These are phyloP conservation scores for Phycodurus eques DNA, from an alignment of 2,113 vertebrate genomes.

Conservation along the genomic window DNA sequence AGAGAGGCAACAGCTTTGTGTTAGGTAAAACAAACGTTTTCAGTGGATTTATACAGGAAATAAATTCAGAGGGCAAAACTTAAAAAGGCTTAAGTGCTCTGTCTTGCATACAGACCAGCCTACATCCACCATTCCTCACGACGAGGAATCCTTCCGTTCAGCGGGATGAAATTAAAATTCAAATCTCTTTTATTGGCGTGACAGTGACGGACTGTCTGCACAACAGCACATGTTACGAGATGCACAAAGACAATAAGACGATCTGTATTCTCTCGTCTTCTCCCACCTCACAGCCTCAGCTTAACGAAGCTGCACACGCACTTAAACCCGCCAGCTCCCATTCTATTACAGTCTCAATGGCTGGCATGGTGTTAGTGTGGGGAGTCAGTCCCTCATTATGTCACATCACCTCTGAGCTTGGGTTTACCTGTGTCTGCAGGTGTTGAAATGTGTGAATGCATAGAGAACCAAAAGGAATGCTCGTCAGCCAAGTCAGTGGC, in stretches of 20 bases:
- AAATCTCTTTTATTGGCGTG: slow-evolving; percentile 62
- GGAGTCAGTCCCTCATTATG: slow-evolving; percentile 27
- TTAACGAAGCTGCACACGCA: slow-evolving; percentile 14
- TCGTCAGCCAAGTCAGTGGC: background rate
- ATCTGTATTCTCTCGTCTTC: slow-evolving; percentile 37
- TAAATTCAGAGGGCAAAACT: slow-evolving; percentile 15
- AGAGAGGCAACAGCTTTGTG: background rate
- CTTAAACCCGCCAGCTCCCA: slow-evolving; percentile 12
- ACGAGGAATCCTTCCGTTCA: slow-evolving; percentile 26
- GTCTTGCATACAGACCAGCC: slow-evolving; percentile 29
- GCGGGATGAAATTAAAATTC: slow-evolving; percentile 52
- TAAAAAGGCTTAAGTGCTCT: slow-evolving; percentile 1
- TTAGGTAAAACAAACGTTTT: slow-evolving; percentile 37
- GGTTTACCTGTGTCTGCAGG: slow-evolving; percentile 11
- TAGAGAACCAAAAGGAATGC: background rate
- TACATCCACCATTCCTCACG: slow-evolving; percentile 1
- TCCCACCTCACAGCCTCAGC: slow-evolving; percentile 21
- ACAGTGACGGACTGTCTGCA: slow-evolving; percentile 40
- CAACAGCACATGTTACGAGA: slow-evolving; percentile 49
- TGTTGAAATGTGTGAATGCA: background rate
- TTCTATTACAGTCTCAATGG: slow-evolving; percentile 11
- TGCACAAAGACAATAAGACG: slow-evolving; percentile 59
- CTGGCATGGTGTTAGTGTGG: slow-evolving; percentile 4
- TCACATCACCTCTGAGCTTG: slow-evolving; percentile 6
- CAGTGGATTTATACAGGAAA: slow-evolving; percentile 5